Base-by-base conservation (phyloP, 2,888 invertebrate genomes). In the Acronicta alni region DNA sequence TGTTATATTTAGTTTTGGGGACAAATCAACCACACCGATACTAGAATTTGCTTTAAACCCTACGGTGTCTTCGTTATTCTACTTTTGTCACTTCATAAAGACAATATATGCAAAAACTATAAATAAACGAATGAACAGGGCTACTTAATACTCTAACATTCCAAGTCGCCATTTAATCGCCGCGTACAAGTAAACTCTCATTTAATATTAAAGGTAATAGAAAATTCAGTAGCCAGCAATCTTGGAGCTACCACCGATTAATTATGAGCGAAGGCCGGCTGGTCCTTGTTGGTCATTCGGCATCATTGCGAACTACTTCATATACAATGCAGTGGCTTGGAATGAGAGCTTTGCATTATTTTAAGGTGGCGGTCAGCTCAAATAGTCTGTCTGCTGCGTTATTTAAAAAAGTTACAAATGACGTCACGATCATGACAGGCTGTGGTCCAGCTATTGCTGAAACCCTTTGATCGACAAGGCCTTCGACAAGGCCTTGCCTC, bases 271-370 rank as follows among this genome's bases (percentile, higher is more conserved):
- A 47, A 58, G 74, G 59, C 56, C 60, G 41, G 38, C 6, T 14
- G 15, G 18, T 47, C 20, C 49, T 51, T 16, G 23, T 26, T 45
- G 43, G 42, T 51, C 57, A 37, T 52, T 47, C n/a, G 15, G 67
- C 43, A 67, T 70, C 60, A 59, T 65, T 43, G 63, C 58, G 23
- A 54, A 44, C 46, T 52, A 42, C 52, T 69, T 69, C 53, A 72
- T 69, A 32, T 39, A 60, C 35, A 72, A 66, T 72, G 72, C 49
- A 66, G 41, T 39, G 18, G 23, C 30, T 37, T 43, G 38, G 54
- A 72, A 69, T 47, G 52, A 47, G 72, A 46, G 38, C 17, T 30
- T 15, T 67, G 46, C 61, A 72, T 69, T 54, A 72, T 38, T 53
- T 37, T 20, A 12, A 15, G 18, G n/a, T n/a, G n/a, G n/a, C n/a